phyloP scores from a whole-genome alignment of 1,140 invertebrate genomes.

The Wasmannia auropunctata region DNA sequence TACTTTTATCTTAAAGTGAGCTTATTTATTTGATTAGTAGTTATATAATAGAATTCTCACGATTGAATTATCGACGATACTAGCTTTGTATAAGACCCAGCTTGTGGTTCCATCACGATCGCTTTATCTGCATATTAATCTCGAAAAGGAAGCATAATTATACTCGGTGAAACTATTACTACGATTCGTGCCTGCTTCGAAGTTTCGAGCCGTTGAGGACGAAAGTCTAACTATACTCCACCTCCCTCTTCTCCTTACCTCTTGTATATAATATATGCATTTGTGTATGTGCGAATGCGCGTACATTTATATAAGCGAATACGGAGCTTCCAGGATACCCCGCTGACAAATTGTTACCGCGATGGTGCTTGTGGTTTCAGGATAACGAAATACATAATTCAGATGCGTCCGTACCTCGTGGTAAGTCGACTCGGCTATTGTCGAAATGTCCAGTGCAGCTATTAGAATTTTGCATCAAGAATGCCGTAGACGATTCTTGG shows the following conservation, averaged over 20 bases:
- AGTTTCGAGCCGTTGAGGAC: slow-evolving; percentile 71
- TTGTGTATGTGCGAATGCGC: neutral
- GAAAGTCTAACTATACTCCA: slow-evolving; percentile 51
- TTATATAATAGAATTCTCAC: neutral
- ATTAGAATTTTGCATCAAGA: slow-evolving; percentile 44
- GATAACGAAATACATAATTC: slow-evolving; percentile 70
- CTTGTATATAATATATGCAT: slow-evolving; percentile 12
- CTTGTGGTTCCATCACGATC: neutral
- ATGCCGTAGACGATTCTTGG: slow-evolving; percentile 9
- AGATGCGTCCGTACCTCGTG: slow-evolving; percentile 35
- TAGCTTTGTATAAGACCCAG: slow-evolving; percentile 1
- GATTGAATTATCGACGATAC: neutral
- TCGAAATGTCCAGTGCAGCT: slow-evolving; percentile 42
- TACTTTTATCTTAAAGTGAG: neutral
- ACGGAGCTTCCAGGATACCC: slow-evolving; percentile 12
- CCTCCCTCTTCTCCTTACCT: neutral
- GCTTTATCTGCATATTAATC: slow-evolving; percentile 79
- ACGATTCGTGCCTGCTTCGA: slow-evolving; percentile 74
- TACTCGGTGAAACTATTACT: slow-evolving; percentile 80
- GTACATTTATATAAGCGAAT: slow-evolving; percentile 32
- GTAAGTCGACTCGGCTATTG: slow-evolving; percentile 51
- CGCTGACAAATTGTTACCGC: slow-evolving; percentile 70
- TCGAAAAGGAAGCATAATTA: slow-evolving; percentile 81
- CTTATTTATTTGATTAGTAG: neutral
- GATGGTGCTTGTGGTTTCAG: slow-evolving; percentile 50